Percentiles rank a stretch among this genome's conserved stretches.
These are phyloP conservation scores for Redunca redunca DNA, from an alignment of 2,113 vertebrate species.

Conservation along the genomic window DNA sequence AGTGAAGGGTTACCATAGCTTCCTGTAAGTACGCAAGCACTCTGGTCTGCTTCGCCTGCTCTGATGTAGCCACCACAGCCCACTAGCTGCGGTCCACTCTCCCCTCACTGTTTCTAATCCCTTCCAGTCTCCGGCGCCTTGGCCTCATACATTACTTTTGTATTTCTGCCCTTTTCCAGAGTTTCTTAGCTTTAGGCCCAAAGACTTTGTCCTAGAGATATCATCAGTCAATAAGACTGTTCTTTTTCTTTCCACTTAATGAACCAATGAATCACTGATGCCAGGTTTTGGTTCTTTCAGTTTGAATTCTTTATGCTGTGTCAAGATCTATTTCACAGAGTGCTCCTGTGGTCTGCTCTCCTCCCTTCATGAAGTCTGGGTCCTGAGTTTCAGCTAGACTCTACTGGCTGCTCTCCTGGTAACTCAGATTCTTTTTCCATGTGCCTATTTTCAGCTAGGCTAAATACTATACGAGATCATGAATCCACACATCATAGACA, in stretches of 20 bases:
- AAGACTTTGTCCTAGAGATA: not conserved
- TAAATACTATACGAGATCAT: not conserved
- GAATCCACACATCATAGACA: not conserved
- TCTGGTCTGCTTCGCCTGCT: rapidly evolving
- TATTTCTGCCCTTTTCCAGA: not conserved
- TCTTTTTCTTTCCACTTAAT: slow-evolving; percentile 43
- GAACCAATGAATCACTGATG: slow-evolving; percentile 40
- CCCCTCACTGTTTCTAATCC: not conserved
- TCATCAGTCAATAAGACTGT: not conserved
- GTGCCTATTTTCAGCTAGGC: not conserved
- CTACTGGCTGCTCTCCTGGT: rapidly evolving
- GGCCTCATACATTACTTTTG: not conserved
- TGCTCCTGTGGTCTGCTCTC: not conserved
- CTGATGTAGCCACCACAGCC: not conserved
- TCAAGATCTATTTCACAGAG: not conserved
- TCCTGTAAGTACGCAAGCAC: rapidly evolving
- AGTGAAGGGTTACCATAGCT: rapidly evolving
- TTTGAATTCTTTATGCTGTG: not conserved
- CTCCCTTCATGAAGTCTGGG: not conserved
- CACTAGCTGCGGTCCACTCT: rapidly evolving
- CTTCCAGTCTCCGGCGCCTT: not conserved
- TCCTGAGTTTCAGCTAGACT: not conserved
- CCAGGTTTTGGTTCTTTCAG: not conserved
- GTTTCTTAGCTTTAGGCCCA: not conserved
- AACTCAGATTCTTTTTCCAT: not conserved